A percentile compares a stretch with the other conserved stretches of the same genome.
Evolutionary conservation across 2,113 vertebrate genomes (phyloP).

Genomic region (Gallinago media): DNA sequence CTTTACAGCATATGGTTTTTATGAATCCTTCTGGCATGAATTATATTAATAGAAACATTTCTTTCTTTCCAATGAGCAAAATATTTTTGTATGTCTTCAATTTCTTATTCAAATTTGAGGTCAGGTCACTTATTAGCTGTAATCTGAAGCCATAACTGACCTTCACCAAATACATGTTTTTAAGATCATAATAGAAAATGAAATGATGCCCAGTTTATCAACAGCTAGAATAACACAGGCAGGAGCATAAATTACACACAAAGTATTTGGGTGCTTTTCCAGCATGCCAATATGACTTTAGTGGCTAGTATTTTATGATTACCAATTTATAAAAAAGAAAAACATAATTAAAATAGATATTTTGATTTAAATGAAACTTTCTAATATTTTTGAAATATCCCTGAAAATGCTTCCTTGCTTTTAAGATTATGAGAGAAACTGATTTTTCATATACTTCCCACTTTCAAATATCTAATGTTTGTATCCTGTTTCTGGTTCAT

Average conservation of each 20-base stretch:
- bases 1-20: slow-evolving; percentile 65
- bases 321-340: slow-evolving; percentile 76
- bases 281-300: slow-evolving; percentile 69
- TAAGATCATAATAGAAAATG: slow-evolving; percentile 52
- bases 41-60: slow-evolving; percentile 67
- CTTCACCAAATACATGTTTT: slow-evolving; percentile 79
- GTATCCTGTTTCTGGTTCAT: slow-evolving; percentile 69
- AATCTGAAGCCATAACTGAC: slow-evolving; percentile 83
- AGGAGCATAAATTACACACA: slow-evolving; percentile 55
- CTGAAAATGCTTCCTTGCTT: slow-evolving; percentile 78
- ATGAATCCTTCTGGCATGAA: slow-evolving; percentile 65
- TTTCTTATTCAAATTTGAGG: slow-evolving; percentile 71
- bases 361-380: slow-evolving; percentile 84
- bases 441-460: slow-evolving; percentile 78
- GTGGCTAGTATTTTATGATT: slow-evolving; percentile 82
- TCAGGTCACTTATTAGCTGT: slow-evolving; percentile 68
- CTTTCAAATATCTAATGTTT: slow-evolving; percentile 74
- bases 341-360: slow-evolving; percentile 75
- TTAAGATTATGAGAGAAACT: slow-evolving; percentile 78
- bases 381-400: slow-evolving; percentile 82
- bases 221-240: slow-evolving; percentile 38
- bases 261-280: slow-evolving; percentile 62
- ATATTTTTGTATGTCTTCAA: slow-evolving; percentile 82
- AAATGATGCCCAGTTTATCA: slow-evolving; percentile 33
- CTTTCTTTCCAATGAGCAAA: slow-evolving; percentile 73